phyloP scores from a whole-genome alignment of 2,113 vertebrate species.

The Sorex fumeus region DNA sequence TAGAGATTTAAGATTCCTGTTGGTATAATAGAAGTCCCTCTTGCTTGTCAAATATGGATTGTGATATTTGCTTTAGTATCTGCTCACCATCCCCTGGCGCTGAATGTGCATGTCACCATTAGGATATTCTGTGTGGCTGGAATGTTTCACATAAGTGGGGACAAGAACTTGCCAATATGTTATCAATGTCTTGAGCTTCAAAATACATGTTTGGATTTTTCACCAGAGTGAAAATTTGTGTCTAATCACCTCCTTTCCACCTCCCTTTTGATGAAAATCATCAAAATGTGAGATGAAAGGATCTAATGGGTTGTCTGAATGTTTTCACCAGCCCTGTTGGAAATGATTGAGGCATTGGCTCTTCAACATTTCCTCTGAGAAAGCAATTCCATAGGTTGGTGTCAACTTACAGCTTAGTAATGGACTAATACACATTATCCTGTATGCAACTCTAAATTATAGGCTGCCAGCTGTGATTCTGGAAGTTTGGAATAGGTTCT shows the following conservation, averaged over 20 bases:
- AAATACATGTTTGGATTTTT: slow-evolving; percentile 81
- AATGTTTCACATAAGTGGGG: slow-evolving; percentile 39
- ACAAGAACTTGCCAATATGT: slow-evolving; percentile 80
- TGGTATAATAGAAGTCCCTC: slow-evolving; percentile 58
- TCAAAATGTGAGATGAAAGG: slow-evolving; percentile 84
- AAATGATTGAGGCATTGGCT: slow-evolving; percentile 82
- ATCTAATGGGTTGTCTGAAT: slow-evolving; percentile 84
- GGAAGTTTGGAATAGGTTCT: slow-evolving; percentile 82
- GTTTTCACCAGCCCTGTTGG: slow-evolving; percentile 82
- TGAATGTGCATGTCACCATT: slow-evolving; percentile 57
- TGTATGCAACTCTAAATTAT: slow-evolving; percentile 84
- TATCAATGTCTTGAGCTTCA: slow-evolving; percentile 81
- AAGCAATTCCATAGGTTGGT: slow-evolving; percentile 86
- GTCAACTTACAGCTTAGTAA: slow-evolving; percentile 85
- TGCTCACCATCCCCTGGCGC: background rate
- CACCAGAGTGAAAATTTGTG: slow-evolving; percentile 78
- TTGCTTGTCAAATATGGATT: slow-evolving; percentile 55
- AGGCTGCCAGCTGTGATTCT: slow-evolving; percentile 83
- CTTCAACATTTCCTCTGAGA: slow-evolving; percentile 82
- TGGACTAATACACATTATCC: slow-evolving; percentile 86
- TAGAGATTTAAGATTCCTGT: slow-evolving; percentile 40
- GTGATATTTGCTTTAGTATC: slow-evolving; percentile 8
- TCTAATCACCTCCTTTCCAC: slow-evolving; percentile 85
- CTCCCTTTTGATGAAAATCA: slow-evolving; percentile 83
- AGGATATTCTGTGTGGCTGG: slow-evolving; percentile 57